Evolutionary conservation across 2,113 vertebrate genomes (phyloP), one percentile per base, ranked within the genome.

Genomic region (Arothron firmamentum): DNA sequence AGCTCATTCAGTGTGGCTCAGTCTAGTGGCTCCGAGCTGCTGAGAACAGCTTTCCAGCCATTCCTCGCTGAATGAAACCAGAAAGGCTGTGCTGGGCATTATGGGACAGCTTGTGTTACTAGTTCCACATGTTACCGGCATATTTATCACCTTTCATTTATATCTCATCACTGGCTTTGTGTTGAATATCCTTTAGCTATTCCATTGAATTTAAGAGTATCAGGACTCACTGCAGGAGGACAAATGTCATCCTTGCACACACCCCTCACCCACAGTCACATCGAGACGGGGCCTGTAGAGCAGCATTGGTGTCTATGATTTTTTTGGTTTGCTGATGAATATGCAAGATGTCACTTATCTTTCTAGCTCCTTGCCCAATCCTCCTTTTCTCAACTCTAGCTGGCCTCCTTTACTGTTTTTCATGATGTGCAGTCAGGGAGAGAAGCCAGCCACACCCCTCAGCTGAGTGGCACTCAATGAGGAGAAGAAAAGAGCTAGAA

Each of bases 281-380:
- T 91, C 76, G 85, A 74, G 76, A 84, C 88, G 84, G 84, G 90
- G 82, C 82, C 28, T 23, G 76, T 81, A 75, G 80, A 82, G 79
- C 74, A 59, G 91, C 87, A 78, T 75, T 77, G 79, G 79, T 79
- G 88, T 92, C 89, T 88, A 68, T 90, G 90, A 91, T 70, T 38
- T 92, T 90, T 70, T 88, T 89, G 88, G 87, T 93, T 90, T 85
- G 83, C 91, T 92, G 83, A 93, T 94, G 82, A 93, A 93, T 91
- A 94, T 94, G 90, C 93, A 92, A 87, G 84, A 90, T 85, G 78
- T 80, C 79, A 82, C 77, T 83, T 84, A 88, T 88, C 89, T 89
- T 80, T 74, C 49, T 52, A 51, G 67, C 67, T 57, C 20, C 62
- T 48, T 47, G 82, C 79, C 72, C 75, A 86, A 70, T 76, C 77